A percentile compares a stretch with the other conserved stretches of the same genome.
These are phyloP conservation scores for Holotrichia oblita DNA, from an alignment of 1,140 invertebrate genomes.

Conservation along the genomic window DNA sequence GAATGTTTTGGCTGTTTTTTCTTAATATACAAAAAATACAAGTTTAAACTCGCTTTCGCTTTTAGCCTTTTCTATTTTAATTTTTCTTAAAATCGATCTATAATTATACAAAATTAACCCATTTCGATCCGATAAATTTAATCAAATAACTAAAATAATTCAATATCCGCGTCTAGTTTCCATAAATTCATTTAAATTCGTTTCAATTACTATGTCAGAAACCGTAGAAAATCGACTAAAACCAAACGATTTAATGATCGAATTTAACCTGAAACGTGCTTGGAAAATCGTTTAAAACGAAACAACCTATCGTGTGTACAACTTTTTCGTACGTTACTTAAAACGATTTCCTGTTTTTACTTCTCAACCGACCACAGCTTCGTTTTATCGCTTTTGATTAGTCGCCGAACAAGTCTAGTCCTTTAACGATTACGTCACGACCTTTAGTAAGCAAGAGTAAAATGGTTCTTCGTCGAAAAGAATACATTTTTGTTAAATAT, in stretches of 20 bases:
- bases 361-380: background rate
- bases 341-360: constrained; percentile 1
- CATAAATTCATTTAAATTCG: background rate
- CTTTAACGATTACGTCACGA: background rate
- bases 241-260: background rate
- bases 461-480: background rate
- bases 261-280: background rate
- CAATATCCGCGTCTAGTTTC: background rate
- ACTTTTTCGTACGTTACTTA: background rate
- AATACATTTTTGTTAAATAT: background rate
- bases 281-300: background rate
- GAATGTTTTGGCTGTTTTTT: no score
- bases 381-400: background rate
- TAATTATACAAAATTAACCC: background rate
- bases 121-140: background rate
- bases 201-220: background rate
- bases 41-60: background rate
- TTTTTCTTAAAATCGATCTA: background rate
- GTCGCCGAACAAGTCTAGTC: background rate
- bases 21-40: no score
- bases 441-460: background rate
- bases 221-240: constrained; percentile 2
- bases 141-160: background rate
- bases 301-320: background rate
- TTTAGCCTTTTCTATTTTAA: background rate